Evolutionary conservation across 2,113 vertebrate species (phyloP).

Genomic region (Eupsittula cactorum): DNA sequence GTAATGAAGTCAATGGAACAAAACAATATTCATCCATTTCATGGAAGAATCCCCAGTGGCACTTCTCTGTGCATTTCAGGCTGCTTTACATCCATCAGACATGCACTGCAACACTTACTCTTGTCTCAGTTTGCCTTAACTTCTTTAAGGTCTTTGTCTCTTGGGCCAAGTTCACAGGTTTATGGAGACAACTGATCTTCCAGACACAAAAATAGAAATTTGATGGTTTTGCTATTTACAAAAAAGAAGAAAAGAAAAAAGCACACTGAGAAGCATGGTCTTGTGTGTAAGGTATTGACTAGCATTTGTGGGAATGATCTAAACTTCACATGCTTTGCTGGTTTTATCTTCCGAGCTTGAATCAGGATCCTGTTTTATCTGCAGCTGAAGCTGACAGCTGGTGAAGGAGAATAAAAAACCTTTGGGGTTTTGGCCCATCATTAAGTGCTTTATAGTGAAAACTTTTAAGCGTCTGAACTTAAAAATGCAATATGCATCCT

Average conservation of each 20-base stretch:
- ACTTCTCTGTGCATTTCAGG: neutral
- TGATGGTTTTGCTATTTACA: neutral
- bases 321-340: neutral
- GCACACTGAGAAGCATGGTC: neutral
- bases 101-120: neutral
- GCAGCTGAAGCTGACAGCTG: constrained; percentile 50
- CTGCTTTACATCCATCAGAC: neutral
- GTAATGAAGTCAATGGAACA: neutral
- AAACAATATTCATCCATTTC: neutral
- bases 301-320: neutral
- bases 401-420: constrained; percentile 14
- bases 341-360: neutral
- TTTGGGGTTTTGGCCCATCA: constrained; percentile 55
- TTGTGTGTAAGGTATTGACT: neutral
- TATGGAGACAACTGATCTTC: neutral
- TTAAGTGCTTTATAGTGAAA: constrained; percentile 41
- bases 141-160: neutral
- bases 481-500: constrained; percentile 1
- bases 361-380: constrained; percentile 33
- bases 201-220: neutral
- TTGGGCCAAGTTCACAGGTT: neutral
- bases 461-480: neutral
- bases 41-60: neutral
- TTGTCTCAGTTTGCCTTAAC: neutral
- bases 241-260: neutral